phyloP scores from a whole-genome alignment of 2,888 invertebrate species.

The Bembecia ichneumoniformis region DNA sequence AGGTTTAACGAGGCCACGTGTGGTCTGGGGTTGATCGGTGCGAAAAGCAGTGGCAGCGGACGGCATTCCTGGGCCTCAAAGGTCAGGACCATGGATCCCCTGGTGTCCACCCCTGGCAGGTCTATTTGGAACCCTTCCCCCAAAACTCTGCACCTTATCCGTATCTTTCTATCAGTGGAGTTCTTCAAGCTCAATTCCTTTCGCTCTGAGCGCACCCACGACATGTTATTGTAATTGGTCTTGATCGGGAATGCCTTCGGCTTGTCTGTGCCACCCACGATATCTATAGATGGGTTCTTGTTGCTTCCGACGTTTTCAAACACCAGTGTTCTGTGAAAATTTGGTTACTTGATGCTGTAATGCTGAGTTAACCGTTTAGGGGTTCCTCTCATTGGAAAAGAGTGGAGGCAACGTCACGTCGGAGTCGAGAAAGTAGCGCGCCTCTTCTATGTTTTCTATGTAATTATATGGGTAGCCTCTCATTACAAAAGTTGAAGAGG shows the following conservation, averaged over 20 bases:
- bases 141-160: slow-evolving; percentile 42
- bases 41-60: slow-evolving; percentile 39
- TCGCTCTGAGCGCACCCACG: slow-evolving; percentile 48
- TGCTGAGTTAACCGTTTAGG: no score
- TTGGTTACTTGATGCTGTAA: no score
- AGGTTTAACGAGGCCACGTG: slow-evolving; percentile 39
- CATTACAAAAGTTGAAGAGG: no score
- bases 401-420: no score
- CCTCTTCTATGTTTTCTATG: no score
- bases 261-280: slow-evolving; percentile 37
- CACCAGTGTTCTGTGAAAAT: slow-evolving; percentile 14
- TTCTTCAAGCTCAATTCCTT: slow-evolving; percentile 59
- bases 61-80: slow-evolving; percentile 48
- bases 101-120: slow-evolving; percentile 37
- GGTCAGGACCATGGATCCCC: slow-evolving; percentile 37
- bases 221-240: slow-evolving; percentile 40
- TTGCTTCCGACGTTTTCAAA: slow-evolving; percentile 37
- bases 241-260: slow-evolving; percentile 50
- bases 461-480: no score
- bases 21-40: slow-evolving; percentile 34
- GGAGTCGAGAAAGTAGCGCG: no score
- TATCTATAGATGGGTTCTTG: slow-evolving; percentile 29
- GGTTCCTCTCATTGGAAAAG: no score
- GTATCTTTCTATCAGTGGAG: slow-evolving; percentile 38
- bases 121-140: slow-evolving; percentile 59